A percentile compares a stretch with the other conserved stretches of the same genome.
Evolutionary conservation across 2,113 vertebrate genomes (phyloP).

Genomic region (Anguilla rostrata): DNA sequence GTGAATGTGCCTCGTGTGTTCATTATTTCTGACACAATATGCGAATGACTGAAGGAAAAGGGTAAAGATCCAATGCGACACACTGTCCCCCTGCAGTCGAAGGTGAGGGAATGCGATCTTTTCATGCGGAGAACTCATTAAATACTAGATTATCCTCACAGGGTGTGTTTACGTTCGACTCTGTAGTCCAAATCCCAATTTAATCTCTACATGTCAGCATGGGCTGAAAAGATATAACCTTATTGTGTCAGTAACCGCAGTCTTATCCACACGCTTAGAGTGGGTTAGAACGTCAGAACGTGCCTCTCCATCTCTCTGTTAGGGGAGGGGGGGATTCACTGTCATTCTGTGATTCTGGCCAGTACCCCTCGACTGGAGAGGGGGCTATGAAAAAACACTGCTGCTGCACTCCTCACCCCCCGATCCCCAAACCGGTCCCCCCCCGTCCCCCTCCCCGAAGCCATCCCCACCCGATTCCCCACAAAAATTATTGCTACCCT

Average conservation of each 20-base stretch:
- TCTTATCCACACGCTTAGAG: neutral
- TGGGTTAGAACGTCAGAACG: neutral
- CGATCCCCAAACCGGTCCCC: too few relatives aligned
- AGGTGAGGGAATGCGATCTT: too few relatives aligned
- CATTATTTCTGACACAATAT: too few relatives aligned
- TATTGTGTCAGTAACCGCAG: neutral
- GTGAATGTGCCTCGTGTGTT: too few relatives aligned
- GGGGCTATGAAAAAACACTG: neutral
- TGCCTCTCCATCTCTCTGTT: neutral
- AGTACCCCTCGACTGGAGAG: neutral
- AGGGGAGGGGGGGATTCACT: neutral
- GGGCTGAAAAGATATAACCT: neutral
- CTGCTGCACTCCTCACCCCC: too few relatives aligned
- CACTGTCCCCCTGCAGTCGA: too few relatives aligned
- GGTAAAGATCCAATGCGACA: too few relatives aligned
- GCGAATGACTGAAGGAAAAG: too few relatives aligned
- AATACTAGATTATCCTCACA: too few relatives aligned
- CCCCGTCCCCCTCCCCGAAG: neutral
- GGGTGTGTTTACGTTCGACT: too few relatives aligned
- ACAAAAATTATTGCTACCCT: neutral
- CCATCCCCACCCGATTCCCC: neutral
- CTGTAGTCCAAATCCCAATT: neutral
- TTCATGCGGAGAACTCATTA: too few relatives aligned
- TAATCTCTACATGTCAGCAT: neutral
- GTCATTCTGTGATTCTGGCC: neutral